Percentiles rank a stretch among this genome's conserved stretches.
These are phyloP conservation scores for Antedon mediterranea DNA, from an alignment of 53 echinoderm and acorn worm genomes.

Conservation along the genomic window DNA sequence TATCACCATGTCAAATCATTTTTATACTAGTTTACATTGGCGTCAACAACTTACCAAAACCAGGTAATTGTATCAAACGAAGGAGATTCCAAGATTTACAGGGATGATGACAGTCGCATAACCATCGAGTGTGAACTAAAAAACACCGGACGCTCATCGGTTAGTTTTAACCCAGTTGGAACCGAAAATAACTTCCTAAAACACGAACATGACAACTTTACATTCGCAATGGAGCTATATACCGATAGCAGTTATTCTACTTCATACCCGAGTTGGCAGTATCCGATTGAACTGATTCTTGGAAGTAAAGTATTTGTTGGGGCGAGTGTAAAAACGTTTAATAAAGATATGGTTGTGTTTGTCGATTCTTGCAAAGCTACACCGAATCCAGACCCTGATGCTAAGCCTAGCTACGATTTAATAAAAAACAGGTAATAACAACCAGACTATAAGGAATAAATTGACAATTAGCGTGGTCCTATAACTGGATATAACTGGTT, in stretches of 20 bases:
- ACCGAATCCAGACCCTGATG: background rate
- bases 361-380: background rate
- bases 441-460: too few relatives aligned
- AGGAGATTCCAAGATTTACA: background rate
- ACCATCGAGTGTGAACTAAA: background rate
- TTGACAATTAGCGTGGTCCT: too few relatives aligned
- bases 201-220: background rate
- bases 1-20: too few relatives aligned
- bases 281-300: background rate
- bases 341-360: background rate
- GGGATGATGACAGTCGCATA: background rate
- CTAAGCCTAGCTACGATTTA: background rate
- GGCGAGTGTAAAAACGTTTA: background rate
- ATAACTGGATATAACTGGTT: too few relatives aligned
- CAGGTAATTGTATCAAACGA: background rate
- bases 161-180: background rate
- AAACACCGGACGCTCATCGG: background rate
- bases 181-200: background rate
- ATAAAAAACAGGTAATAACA: background rate
- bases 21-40: too few relatives aligned
- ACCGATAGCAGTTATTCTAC: background rate
- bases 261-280: background rate
- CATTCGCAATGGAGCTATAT: background rate
- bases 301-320: background rate
- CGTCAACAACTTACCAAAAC: background rate